Base-by-base conservation (phyloP, 1,140 invertebrate species). In the Listronotus bonariensis region DNA sequence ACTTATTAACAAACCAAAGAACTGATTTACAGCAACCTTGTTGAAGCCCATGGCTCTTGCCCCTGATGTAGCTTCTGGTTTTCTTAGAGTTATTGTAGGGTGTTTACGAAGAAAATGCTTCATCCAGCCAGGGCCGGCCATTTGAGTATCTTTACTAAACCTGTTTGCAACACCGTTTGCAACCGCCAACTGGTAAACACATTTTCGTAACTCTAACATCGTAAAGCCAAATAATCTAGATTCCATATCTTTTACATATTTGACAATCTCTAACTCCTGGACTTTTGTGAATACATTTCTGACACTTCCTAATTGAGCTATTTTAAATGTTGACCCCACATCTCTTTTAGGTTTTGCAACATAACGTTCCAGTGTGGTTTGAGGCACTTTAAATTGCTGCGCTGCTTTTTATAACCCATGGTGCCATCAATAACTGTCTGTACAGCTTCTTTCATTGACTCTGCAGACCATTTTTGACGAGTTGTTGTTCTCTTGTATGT, bases 101-200 rank as follows among this genome's bases (percentile, higher is more conserved):
- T n/a, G n/a, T n/a, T n/a, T n/a, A n/a, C n/a, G n/a, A n/a, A n/a
- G n/a, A n/a, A n/a, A n/a, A n/a, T n/a, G n/a, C n/a, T n/a, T n/a
- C n/a, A n/a, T n/a, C n/a, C n/a, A n/a, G n/a, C n/a, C n/a, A n/a
- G n/a, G n/a, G n/a, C n/a, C n/a, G n/a, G n/a, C n/a, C n/a, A n/a
- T n/a, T n/a, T n/a, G n/a, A n/a, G n/a, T n/a, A n/a, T n/a, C n/a
- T n/a, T n/a, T n/a, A n/a, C n/a, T n/a, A n/a, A n/a, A n/a, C n/a
- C n/a, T n/a, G n/a, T n/a, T n/a, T n/a, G n/a, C n/a, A 11, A 55
- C 57, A 14, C 57, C 26, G 65, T 72, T 71, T 65, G 52, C 41
- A 17, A 49, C 52, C 6, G 72, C 68, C 10, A 70, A 45, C 18
- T 70, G 41, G 58, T 65, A 72, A 41, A 61, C 72, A 26, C 51